phyloP scores from a whole-genome alignment of 2,113 vertebrate species.

The Corvus hawaiiensis region DNA sequence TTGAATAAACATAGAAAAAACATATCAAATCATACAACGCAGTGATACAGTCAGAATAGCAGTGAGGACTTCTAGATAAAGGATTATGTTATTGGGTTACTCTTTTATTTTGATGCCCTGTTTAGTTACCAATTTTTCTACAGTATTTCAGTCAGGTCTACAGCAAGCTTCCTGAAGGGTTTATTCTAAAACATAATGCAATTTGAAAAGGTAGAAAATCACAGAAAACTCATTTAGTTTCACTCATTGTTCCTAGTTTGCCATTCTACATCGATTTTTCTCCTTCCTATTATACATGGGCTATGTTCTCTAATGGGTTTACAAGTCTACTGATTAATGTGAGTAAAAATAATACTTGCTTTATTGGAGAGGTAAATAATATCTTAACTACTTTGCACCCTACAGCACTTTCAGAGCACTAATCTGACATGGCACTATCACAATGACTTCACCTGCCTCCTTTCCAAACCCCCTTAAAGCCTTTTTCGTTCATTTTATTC shows the following conservation, averaged over 20 bases:
- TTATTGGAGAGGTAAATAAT: slow-evolving; percentile 21
- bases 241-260: slow-evolving; percentile 21
- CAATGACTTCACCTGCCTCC: slow-evolving; percentile 43
- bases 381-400: neutral
- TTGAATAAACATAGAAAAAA: neutral
- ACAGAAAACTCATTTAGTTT: neutral
- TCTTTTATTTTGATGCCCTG: neutral
- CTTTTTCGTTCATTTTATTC: slow-evolving; percentile 3
- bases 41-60: neutral
- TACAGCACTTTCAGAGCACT: slow-evolving; percentile 14
- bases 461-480: neutral
- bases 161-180: neutral
- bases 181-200: slow-evolving; percentile 17
- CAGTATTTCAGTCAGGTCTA: slow-evolving; percentile 11
- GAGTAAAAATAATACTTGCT: slow-evolving; percentile 11
- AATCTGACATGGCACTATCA: slow-evolving; percentile 50
- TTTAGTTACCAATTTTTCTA: neutral
- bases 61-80: neutral
- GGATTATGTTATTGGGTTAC: neutral
- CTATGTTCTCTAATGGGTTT: slow-evolving; percentile 17
- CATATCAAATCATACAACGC: neutral
- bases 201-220: slow-evolving; percentile 33
- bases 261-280: slow-evolving; percentile 30
- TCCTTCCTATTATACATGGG: slow-evolving; percentile 9
- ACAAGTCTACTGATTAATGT: slow-evolving; percentile 47